Evolutionary conservation across 2,797 vertebrate species (phyloP).

Genomic region (Phataginus tricuspis): DNA sequence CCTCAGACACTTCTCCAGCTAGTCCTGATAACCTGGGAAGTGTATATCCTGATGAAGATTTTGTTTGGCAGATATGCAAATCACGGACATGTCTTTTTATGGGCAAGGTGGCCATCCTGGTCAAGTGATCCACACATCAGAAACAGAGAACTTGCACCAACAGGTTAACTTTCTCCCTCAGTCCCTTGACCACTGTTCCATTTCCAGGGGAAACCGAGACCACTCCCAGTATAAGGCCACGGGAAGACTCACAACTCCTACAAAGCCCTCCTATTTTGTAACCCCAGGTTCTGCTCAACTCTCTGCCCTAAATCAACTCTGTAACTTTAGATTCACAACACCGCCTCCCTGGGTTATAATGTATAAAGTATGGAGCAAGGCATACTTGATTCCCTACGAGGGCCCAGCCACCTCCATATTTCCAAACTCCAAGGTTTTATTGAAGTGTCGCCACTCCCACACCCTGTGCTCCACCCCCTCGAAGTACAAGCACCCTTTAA

Average conservation of each 20-base stretch:
- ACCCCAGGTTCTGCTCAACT: not conserved
- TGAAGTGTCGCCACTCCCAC: not conserved
- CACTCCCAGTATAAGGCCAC: not conserved
- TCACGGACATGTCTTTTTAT: not conserved
- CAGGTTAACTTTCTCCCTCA: not conserved
- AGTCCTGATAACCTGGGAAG: not conserved
- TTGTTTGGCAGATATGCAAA: not conserved
- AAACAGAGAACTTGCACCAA: not conserved
- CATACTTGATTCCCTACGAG: not conserved
- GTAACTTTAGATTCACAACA: not conserved
- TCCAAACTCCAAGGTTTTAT: not conserved
- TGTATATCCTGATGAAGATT: conserved; percentile 3
- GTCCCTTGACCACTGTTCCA: not conserved
- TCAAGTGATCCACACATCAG: not conserved
- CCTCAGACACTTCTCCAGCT: not conserved
- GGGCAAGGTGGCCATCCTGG: not conserved
- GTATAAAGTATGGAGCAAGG: not conserved
- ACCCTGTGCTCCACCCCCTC: not conserved
- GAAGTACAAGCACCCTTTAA: conserved; percentile 27
- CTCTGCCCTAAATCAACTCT: not conserved
- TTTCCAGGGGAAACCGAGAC: not conserved
- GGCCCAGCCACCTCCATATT: not conserved
- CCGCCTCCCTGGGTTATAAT: not conserved
- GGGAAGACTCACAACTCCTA: not conserved
- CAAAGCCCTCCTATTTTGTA: not conserved